A percentile compares a stretch with the other conserved stretches of the same genome.
Evolutionary conservation across 2,113 vertebrate species (phyloP).

Genomic region (Vulpes lagopus): DNA sequence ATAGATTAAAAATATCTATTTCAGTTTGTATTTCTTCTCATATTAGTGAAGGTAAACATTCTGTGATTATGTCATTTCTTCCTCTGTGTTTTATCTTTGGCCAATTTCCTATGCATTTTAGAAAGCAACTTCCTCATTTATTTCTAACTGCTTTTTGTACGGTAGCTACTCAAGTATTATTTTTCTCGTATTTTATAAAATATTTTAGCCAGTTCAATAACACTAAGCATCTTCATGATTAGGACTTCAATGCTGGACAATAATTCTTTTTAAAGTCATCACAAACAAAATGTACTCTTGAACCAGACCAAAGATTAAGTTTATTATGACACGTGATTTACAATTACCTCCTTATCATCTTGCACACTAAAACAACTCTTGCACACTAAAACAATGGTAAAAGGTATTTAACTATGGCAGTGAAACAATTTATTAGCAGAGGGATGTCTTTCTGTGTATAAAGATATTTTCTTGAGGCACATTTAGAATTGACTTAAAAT

Average conservation of each 20-base stretch:
- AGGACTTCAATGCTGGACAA: neutral
- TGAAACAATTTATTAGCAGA: neutral
- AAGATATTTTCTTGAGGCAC: conserved; percentile 9
- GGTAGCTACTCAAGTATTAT: neutral
- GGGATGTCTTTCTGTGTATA: neutral
- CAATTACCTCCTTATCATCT: neutral
- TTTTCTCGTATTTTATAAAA: neutral
- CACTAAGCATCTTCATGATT: neutral
- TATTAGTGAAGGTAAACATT: neutral
- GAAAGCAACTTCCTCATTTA: neutral
- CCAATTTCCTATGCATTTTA: neutral
- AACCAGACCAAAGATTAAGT: neutral
- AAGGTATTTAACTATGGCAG: neutral
- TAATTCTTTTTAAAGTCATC: conserved; percentile 35
- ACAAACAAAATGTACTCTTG: neutral
- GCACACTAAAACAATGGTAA: neutral
- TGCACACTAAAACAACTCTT: neutral
- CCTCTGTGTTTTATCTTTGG: neutral
- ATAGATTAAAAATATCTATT: neutral
- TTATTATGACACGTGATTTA: conserved; percentile 37
- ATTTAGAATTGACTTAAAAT: conserved; percentile 38
- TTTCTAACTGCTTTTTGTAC: conserved; percentile 15
- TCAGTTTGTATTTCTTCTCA: neutral
- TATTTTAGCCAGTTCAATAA: neutral
- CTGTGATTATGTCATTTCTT: neutral